Base-by-base conservation (phyloP, 92 coral and sea anemone genomes). In the Anthopleura xanthogrammica region DNA sequence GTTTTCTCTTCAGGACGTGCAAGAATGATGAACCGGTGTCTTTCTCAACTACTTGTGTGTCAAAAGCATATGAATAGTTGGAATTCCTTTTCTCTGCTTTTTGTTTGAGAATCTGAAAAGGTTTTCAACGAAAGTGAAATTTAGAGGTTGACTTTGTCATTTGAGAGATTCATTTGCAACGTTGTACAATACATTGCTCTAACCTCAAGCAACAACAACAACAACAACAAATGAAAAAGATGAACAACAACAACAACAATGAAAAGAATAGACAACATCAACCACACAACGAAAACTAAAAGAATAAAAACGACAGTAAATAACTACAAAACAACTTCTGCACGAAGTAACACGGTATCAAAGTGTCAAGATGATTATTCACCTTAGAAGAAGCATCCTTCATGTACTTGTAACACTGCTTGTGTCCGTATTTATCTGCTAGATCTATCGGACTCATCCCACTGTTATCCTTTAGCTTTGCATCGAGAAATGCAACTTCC, bases 331-430 rank as follows among this genome's bases (percentile, higher is more conserved):
- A 54, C 58, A 12, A 54, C 16, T 54, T 54, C 3, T 54, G 14
- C 11, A 14, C 3, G 11, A 54, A 54, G 14, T 54, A 54, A 54
- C 58, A 54, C 11, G 58, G 9, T 3, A 13, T 2, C 57, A 52
- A 52, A 54, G 12, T 54, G 16, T 3, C 16, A 10, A 10, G 12
- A 13, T 6, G 2, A 54, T 54, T 11, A 3, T 5, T 46, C 50
- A 93, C 98, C 98, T 92, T 91, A 75, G 95, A 52, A 7, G 88
- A 81, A 8, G 95, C 92, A 41, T 87, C 92, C 83, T 89, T 91
- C 68, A 93, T 65, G 80, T 87, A 91, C 23, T 93, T 92, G 23
- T 77, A 41, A 54, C 97, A 93, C 64, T 81, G 87, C 48, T 90
- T 82, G 76, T 89, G 95, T 1, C 89, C 90, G 13, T 84, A 89